A percentile compares a stretch with the other conserved stretches of the same genome.
phyloP scores from a whole-genome alignment of 2,888 invertebrate genomes.

The Drosophila borborema region DNA sequence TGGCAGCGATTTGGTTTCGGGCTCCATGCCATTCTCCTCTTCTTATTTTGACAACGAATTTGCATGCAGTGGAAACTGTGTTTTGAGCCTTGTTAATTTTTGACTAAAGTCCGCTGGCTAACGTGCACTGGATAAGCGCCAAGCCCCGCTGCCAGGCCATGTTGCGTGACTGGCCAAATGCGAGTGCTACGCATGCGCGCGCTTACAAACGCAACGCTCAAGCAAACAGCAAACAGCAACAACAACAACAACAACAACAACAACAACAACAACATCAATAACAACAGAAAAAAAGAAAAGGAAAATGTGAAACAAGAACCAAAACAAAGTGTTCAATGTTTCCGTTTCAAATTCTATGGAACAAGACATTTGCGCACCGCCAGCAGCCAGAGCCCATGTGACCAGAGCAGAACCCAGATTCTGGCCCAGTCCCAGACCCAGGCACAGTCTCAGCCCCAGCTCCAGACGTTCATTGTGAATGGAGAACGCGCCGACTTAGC shows the following conservation, averaged over 20 bases:
- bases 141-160: constrained; percentile 32
- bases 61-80: constrained; percentile 83
- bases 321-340: constrained; percentile 83
- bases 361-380: constrained; percentile 80
- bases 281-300: constrained; percentile 13
- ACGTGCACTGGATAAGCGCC: constrained; percentile 65
- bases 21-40: constrained; percentile 32
- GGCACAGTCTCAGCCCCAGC: not conserved
- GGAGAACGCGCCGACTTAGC: constrained; percentile 61
- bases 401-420: constrained; percentile 43
- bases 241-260: not conserved
- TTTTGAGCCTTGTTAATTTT: constrained; percentile 83
- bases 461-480: constrained; percentile 61
- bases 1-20: constrained; percentile 33
- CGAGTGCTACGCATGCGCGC: constrained; percentile 83
- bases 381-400: constrained; percentile 41
- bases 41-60: constrained; percentile 82
- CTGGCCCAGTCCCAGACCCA: constrained; percentile 19
- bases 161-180: constrained; percentile 74
- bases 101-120: constrained; percentile 70
- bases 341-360: constrained; percentile 83
- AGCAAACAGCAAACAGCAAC: constrained; percentile 46
- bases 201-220: constrained; percentile 77
- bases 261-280: constrained; percentile 28
- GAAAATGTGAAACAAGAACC: constrained; percentile 75